Evolutionary conservation across 2,113 vertebrate genomes (phyloP).

Genomic region (Aldabrachelys gigantea): DNA sequence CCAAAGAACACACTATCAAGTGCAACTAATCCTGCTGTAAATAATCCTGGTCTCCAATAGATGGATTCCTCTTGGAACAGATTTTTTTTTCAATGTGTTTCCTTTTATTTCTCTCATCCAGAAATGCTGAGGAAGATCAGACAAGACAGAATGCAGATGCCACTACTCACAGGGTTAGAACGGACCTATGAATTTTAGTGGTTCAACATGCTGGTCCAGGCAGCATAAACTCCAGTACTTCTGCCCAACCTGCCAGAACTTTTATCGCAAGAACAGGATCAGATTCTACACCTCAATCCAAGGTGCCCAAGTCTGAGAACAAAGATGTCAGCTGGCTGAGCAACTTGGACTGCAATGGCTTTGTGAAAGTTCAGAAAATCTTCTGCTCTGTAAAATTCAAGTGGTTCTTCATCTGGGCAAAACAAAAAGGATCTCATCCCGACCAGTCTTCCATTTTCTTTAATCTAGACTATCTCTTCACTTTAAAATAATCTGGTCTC

Average conservation of each 20-base stretch:
- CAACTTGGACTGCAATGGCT: neutral
- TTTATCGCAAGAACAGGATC: neutral
- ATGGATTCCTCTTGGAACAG: neutral
- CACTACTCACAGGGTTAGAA: neutral
- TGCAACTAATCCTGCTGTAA: neutral
- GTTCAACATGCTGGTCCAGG: neutral
- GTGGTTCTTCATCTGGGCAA: neutral
- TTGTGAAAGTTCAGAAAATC: fast-evolving
- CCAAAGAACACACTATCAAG: neutral
- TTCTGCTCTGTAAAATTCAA: neutral
- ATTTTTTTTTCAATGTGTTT: neutral
- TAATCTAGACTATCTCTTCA: neutral
- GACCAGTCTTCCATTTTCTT: neutral
- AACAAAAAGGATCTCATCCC: neutral
- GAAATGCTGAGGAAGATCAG: neutral
- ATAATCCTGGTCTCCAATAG: neutral
- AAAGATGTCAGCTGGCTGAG: neutral
- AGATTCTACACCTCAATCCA: neutral
- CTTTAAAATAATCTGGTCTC: neutral
- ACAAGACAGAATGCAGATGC: neutral
- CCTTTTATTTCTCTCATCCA: neutral
- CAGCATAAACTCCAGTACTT: neutral
- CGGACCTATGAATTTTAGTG: neutral
- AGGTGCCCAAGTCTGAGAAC: neutral
- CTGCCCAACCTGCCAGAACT: neutral